Evolutionary conservation across 2,888 invertebrate genomes (phyloP), one percentile per base, ranked within the genome.

Genomic region (Callimorpha dominula): DNA sequence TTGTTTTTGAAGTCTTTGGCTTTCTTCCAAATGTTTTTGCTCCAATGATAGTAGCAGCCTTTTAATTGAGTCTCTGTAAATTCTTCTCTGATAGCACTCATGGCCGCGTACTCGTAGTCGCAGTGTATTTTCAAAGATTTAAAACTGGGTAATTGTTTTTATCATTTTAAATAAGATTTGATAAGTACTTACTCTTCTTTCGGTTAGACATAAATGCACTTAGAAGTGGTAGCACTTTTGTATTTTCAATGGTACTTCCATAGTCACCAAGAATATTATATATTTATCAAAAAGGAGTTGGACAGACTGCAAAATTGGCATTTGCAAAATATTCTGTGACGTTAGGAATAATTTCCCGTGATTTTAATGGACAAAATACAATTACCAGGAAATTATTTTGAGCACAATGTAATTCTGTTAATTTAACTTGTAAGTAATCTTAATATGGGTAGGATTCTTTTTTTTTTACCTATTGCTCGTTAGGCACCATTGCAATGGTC

Each of bases 41-140:
- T 64, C 63, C 63, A 64, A 31, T 64, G 15, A 64, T 64, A 63
- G 15, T 63, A 63, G 63, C 63, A 63, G 17, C 63, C 63, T 15
- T 15, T 63, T 15, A 63, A 7, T 63, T 12, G 4, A 15, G 42
- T 42, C 5, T 42, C 42, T 14, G 15, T 11, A 4, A 8, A 40
- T 63, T 63, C 63, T 64, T 64, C 43, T 17, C 15, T 43, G 42
- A 64, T 64, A 17, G 63, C 63, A 64, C 43, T 64, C 17, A 64
- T 64, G 15, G 63, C 43, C 42, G 63, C 43, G 42, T 64, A 17
- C 15, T 64, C 63, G 2, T 64, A 64, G 42, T 64, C 17, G 43
- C 63, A 64, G 43, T 64, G n/a, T 15, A 64, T 43, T 64, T 64
- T 64, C 17, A 43, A 6, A 42, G 63, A 42, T 14, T 64, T 64